Evolutionary conservation across 2,113 vertebrate species (phyloP).

Genomic region (Corythaixoides concolor): DNA sequence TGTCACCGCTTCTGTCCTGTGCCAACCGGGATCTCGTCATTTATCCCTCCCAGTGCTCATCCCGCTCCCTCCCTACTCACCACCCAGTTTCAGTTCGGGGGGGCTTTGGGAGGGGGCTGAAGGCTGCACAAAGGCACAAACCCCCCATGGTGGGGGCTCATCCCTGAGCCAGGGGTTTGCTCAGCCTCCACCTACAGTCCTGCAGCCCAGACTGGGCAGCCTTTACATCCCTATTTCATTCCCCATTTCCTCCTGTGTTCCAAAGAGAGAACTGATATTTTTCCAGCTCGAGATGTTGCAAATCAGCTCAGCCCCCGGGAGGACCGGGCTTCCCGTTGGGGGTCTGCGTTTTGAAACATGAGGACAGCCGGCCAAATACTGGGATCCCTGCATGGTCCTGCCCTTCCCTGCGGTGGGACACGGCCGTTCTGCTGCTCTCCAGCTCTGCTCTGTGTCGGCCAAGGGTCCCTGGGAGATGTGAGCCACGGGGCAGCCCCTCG

Average conservation of each 20-base stretch:
- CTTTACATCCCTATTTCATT: background rate
- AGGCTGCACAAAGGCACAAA: background rate
- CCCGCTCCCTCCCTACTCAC: background rate
- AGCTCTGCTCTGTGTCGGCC: background rate
- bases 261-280: rapidly evolving
- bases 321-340: rapidly evolving
- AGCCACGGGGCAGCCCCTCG: background rate
- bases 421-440: background rate
- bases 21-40: background rate
- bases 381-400: background rate
- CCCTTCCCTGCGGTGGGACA: background rate
- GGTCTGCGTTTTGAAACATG: background rate
- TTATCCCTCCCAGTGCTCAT: background rate
- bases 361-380: background rate
- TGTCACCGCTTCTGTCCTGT: background rate
- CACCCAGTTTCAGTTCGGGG: background rate
- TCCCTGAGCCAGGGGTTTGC: background rate
- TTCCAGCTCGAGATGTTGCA: background rate
- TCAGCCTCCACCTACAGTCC: background rate
- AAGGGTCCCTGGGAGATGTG: background rate
- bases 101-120: background rate
- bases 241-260: rapidly evolving
- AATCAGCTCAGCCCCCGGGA: background rate
- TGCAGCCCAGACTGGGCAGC: background rate
- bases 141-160: background rate